These are phyloP conservation scores for Intellagama lesueurii DNA, from an alignment of 2,797 vertebrate species.

Conservation along the genomic window DNA sequence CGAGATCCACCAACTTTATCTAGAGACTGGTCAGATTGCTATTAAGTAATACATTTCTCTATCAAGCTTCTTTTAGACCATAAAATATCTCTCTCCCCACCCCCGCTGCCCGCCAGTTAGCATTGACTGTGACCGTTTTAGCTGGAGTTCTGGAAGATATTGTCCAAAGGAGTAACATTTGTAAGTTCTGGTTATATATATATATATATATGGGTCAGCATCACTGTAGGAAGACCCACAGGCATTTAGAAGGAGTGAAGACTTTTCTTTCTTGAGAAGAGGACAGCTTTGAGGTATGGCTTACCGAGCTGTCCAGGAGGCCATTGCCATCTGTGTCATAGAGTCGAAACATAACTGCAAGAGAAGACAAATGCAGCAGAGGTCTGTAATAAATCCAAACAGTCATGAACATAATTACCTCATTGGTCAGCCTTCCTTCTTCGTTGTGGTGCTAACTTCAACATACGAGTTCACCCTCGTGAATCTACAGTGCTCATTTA, in stretches of 20 bases:
- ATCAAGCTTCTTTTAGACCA: too few relatives aligned
- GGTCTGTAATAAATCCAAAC: conserved; percentile 19
- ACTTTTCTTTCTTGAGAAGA: background rate
- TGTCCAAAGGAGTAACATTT: background rate
- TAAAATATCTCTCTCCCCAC: too few relatives aligned
- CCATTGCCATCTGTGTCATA: conserved; percentile 94
- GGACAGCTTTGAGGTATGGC: conserved; percentile 48
- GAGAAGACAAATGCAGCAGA: conserved; percentile 22
- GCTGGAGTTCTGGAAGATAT: background rate
- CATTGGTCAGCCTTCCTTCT: background rate
- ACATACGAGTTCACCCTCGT: background rate
- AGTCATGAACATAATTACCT: background rate
- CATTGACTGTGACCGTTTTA: background rate
- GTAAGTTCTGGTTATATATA: background rate
- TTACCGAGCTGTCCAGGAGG: conserved; percentile 93
- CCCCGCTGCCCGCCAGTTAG: background rate
- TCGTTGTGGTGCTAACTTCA: background rate
- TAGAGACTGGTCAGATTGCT: background rate
- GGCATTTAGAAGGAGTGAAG: background rate
- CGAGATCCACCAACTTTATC: background rate
- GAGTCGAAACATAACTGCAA: conserved; percentile 93
- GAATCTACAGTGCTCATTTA: background rate
- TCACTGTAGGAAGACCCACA: background rate
- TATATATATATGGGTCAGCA: too few relatives aligned
- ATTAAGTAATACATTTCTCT: too few relatives aligned